These are phyloP conservation scores for Leucosticte australis DNA, from an alignment of 2,113 vertebrate genomes.

Conservation along the genomic window DNA sequence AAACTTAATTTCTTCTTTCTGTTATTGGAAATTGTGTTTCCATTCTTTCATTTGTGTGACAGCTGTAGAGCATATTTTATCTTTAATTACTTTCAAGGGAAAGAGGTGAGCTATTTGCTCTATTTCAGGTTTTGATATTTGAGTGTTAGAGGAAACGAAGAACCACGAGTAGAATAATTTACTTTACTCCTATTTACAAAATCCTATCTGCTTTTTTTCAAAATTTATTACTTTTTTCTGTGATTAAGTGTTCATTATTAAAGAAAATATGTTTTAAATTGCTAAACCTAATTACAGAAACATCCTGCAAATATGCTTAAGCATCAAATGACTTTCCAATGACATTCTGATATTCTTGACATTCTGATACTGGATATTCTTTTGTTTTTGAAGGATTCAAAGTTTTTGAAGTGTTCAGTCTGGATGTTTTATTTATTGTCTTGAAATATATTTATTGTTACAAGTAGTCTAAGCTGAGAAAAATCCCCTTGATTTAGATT, in stretches of 20 bases:
- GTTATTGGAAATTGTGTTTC: background rate
- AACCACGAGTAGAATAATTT: background rate
- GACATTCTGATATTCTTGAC: background rate
- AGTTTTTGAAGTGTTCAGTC: too few species aligned
- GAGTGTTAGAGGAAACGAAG: background rate
- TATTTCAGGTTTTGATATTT: background rate
- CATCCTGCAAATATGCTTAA: background rate
- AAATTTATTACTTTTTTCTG: background rate
- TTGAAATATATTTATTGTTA: background rate
- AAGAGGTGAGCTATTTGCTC: background rate
- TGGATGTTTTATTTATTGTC: background rate
- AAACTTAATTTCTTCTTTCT: background rate
- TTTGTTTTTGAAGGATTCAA: background rate
- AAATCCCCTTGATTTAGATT: background rate
- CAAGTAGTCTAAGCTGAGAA: background rate
- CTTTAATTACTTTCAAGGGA: slow-evolving; percentile 6
- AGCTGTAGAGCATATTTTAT: background rate
- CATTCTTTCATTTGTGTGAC: background rate
- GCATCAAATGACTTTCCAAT: background rate
- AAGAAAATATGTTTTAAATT: background rate
- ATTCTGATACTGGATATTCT: background rate
- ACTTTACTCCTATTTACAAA: background rate
- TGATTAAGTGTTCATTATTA: background rate
- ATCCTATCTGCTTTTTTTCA: background rate
- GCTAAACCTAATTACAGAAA: background rate